A percentile compares a stretch with the other conserved stretches of the same genome.
Conservation (phyloP, 2,797 vertebrate genomes). For the Tympanoctomys barrerae region DNA sequence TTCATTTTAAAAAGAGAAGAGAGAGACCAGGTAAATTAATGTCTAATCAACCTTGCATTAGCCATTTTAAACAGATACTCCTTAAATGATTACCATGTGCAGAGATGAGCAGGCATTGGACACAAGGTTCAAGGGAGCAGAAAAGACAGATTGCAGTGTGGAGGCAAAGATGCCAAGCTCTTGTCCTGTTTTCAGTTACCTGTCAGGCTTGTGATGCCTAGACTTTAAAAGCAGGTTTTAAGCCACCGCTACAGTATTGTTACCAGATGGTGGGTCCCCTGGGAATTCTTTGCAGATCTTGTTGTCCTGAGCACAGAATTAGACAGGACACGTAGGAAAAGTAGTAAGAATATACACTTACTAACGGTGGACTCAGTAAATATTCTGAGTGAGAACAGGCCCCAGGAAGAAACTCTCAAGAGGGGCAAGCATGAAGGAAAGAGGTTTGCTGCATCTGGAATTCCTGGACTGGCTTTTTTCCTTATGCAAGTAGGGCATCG, state of each 20-base stretch:
- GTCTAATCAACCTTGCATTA: not conserved
- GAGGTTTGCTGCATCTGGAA: not conserved
- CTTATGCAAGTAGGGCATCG: not conserved
- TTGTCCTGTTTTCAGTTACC: not conserved
- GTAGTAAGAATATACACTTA: not conserved
- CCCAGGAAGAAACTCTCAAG: not conserved
- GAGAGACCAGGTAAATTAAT: not conserved
- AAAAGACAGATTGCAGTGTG: not conserved
- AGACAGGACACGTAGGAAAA: not conserved
- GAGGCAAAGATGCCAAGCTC: not conserved
- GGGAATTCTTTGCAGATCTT: not conserved
- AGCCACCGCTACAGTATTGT: not conserved
- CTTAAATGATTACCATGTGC: not conserved
- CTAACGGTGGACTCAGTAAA: not conserved
- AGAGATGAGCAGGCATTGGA: too few relatives aligned
- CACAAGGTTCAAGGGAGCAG: not conserved
- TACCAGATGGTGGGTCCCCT: not conserved
- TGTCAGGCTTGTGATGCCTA: not conserved
- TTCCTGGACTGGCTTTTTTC: not conserved
- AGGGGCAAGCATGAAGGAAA: not conserved
- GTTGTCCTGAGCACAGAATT: not conserved
- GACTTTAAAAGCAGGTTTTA: not conserved
- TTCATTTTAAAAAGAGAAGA: not conserved
- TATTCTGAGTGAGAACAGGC: not conserved
- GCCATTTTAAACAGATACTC: not conserved